Conservation (phyloP, 2,113 vertebrate species). For the Phylloscopus trochiloides region DNA sequence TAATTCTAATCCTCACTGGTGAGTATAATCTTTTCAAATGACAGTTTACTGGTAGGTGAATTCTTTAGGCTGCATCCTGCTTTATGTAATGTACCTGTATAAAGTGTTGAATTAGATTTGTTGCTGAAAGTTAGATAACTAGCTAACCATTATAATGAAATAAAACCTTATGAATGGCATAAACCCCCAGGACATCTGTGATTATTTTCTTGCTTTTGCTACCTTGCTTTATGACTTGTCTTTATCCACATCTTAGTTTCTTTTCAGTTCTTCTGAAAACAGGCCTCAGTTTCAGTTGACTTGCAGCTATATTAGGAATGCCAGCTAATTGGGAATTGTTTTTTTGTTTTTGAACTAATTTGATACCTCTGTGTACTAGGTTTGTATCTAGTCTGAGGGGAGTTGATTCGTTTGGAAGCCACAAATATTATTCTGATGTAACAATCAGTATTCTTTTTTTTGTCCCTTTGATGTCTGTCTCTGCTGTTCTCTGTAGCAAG, state of each 20-base stretch:
- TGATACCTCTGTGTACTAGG: not conserved
- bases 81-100: not conserved
- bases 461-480: not conserved
- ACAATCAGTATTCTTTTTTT: not conserved
- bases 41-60: not conserved
- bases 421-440: not conserved
- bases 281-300: not conserved
- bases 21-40: not conserved
- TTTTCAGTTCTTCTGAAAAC: not conserved
- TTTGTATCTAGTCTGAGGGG: not conserved
- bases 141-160: not conserved
- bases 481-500: not conserved
- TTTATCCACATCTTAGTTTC: not conserved
- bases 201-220: not conserved
- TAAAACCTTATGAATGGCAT: rapidly evolving
- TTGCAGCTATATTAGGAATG: not conserved
- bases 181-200: not conserved
- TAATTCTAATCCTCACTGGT: not conserved
- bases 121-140: not conserved
- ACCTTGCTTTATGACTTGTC: not conserved
- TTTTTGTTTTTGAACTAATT: not conserved
- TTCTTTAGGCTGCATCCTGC: not conserved
- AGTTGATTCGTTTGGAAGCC: not conserved
- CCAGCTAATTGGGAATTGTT: not conserved
- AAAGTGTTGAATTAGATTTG: not conserved